Conservation (phyloP, 2,888 invertebrate genomes). For the Mylabris sibirica region DNA sequence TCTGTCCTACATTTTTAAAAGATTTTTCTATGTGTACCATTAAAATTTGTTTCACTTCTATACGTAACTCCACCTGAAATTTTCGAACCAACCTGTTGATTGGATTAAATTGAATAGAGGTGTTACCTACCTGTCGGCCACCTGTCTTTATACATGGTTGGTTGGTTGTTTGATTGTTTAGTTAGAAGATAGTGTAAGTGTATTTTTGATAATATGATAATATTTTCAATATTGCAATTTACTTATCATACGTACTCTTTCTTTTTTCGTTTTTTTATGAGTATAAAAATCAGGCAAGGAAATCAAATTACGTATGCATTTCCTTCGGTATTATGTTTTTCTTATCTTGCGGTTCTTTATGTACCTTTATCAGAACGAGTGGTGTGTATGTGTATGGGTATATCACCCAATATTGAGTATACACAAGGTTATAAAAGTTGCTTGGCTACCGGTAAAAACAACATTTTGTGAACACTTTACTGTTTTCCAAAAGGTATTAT, state of each 20-base stretch:
- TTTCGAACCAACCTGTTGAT: background rate
- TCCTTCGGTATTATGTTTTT: constrained; percentile 54
- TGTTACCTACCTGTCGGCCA: background rate
- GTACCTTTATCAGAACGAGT: constrained; percentile 52
- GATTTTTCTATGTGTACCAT: too few species aligned
- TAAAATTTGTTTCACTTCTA: background rate
- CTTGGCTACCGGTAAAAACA: constrained; percentile 5
- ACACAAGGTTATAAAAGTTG: background rate
- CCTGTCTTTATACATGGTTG: background rate
- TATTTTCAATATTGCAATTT: too few species aligned
- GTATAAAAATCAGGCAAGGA: constrained; percentile 46
- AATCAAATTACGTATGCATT: constrained; percentile 61
- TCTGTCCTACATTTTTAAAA: too few species aligned
- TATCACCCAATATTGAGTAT: constrained; percentile 34
- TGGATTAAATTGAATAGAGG: background rate
- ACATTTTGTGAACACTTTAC: constrained; percentile 26
- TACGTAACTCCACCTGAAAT: background rate
- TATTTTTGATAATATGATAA: background rate
- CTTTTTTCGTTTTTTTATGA: constrained; percentile 23
- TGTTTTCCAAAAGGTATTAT: constrained; percentile 41
- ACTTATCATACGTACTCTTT: background rate
- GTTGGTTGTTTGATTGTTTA: background rate
- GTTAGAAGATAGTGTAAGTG: background rate
- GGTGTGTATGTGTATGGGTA: constrained; percentile 37
- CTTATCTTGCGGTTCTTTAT: constrained; percentile 56